phyloP scores from a whole-genome alignment of 2,888 invertebrate species.

The Dromius quadrimaculatus region DNA sequence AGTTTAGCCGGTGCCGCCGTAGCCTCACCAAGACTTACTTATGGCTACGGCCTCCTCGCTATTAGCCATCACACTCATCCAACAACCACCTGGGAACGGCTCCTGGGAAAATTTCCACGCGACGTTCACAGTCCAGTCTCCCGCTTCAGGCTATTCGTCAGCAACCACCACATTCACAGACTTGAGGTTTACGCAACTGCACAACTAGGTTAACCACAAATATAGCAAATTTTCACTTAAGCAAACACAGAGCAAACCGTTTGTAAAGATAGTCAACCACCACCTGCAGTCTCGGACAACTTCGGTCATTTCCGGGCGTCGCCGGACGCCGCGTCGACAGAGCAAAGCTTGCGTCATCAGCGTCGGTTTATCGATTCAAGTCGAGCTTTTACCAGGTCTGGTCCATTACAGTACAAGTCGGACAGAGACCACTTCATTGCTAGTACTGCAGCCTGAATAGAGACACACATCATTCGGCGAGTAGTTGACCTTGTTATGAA shows the following conservation, averaged over 20 bases:
- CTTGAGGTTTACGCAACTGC: constrained; percentile 17
- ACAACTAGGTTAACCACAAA: constrained; percentile 42
- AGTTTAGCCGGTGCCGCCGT: constrained; percentile 6
- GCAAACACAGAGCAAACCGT: constrained; percentile 61
- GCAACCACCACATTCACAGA: constrained; percentile 12
- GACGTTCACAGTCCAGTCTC: not conserved
- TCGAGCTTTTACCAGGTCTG: constrained; percentile 44
- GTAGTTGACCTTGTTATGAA: constrained; percentile 52
- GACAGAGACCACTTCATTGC: constrained; percentile 3
- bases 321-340: constrained; percentile 62
- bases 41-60: constrained; percentile 3
- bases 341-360: constrained; percentile 65
- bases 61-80: constrained; percentile 13
- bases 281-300: constrained; percentile 65
- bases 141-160: not conserved
- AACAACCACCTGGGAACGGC: not conserved
- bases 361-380: constrained; percentile 67
- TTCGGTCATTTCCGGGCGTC: constrained; percentile 63
- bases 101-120: not conserved
- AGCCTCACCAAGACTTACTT: constrained; percentile 18
- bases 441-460: not conserved
- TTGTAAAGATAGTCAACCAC: constrained; percentile 66
- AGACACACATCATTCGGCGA: constrained; percentile 9
- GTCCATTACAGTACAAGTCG: constrained; percentile 22
- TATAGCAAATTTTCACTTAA: constrained; percentile 56